A percentile compares a stretch with the other conserved stretches of the same genome.
These are phyloP conservation scores for Antrozous pallidus DNA, from an alignment of 2,797 vertebrate genomes.

Conservation along the genomic window DNA sequence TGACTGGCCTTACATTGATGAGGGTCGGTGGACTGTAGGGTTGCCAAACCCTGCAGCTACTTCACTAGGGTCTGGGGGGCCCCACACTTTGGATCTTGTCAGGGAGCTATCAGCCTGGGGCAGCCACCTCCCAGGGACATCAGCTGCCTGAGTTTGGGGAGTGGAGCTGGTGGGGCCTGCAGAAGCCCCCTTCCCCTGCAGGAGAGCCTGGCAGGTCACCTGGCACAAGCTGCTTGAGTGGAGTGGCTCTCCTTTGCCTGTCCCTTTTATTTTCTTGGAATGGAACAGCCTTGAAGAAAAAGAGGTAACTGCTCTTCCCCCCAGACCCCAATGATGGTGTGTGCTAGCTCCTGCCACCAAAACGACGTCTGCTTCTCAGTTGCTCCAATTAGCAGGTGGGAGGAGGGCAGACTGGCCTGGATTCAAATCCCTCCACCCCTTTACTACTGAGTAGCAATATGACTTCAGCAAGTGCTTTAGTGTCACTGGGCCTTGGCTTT, in stretches of 20 bases:
- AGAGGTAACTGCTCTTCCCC: conserved; percentile 35
- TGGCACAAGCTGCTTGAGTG: neutral
- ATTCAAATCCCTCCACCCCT: neutral
- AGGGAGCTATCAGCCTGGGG: neutral
- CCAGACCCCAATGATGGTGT: rapidly evolving
- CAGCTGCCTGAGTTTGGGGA: neutral
- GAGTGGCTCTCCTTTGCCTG: neutral
- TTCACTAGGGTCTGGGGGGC: rapidly evolving
- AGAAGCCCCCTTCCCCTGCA: neutral
- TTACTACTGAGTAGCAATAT: neutral
- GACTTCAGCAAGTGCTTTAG: neutral
- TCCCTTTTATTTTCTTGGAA: neutral
- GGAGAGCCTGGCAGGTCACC: neutral
- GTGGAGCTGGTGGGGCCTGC: neutral
- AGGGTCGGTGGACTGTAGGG: neutral
- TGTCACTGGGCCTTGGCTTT: neutral
- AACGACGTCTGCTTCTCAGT: conserved; percentile 28
- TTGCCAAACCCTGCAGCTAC: neutral
- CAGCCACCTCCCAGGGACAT: neutral
- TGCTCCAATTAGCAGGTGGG: neutral
- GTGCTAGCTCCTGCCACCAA: conserved; percentile 28
- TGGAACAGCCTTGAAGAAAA: neutral
- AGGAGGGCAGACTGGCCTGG: neutral
- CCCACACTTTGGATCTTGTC: neutral
- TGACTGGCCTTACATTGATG: neutral